Conservation (phyloP, 2,797 vertebrate genomes). For the Epinephelus coioides region DNA sequence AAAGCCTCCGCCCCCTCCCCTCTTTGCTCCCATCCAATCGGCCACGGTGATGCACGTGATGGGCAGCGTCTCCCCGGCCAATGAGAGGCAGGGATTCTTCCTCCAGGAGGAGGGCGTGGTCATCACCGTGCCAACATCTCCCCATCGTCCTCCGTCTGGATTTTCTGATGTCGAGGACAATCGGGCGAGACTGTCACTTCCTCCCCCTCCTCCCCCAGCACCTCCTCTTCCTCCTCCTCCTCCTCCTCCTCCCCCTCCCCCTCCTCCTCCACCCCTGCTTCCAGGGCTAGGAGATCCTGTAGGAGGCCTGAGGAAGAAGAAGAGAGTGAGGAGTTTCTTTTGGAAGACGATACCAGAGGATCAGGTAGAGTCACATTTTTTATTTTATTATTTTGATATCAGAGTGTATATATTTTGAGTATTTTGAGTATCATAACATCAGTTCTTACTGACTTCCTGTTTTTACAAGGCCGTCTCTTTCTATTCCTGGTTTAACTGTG, state of each 20-base stretch:
- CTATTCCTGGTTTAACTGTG: not conserved
- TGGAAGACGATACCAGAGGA: constrained; percentile 97
- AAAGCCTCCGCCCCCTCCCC: not conserved
- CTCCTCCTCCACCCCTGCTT: constrained; percentile 64
- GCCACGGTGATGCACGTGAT: constrained; percentile 91
- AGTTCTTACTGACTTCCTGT: too few species aligned
- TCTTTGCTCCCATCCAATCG: constrained; percentile 51
- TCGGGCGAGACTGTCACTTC: not conserved
- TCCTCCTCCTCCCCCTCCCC: constrained; percentile 49
- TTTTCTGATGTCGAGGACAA: constrained; percentile 13
- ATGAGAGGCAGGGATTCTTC: constrained; percentile 85
- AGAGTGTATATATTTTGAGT: not conserved
- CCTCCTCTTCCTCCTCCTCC: constrained; percentile 13
- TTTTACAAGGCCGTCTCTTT: too few species aligned
- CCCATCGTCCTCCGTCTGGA: constrained; percentile 31
- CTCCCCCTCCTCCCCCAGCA: not conserved
- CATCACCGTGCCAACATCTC: constrained; percentile 76
- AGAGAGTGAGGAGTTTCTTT: constrained; percentile 92
- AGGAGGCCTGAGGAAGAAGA: constrained; percentile 85
- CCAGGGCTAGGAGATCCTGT: constrained; percentile 64
- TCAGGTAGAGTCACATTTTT: constrained; percentile 81
- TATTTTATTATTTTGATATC: too few species aligned
- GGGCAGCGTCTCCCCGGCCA: constrained; percentile 90
- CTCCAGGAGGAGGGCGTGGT: constrained; percentile 54
- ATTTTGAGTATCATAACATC: too few species aligned